Evolutionary conservation across 1,140 invertebrate genomes (phyloP).

Genomic region (Zaprionus nigranus): DNA sequence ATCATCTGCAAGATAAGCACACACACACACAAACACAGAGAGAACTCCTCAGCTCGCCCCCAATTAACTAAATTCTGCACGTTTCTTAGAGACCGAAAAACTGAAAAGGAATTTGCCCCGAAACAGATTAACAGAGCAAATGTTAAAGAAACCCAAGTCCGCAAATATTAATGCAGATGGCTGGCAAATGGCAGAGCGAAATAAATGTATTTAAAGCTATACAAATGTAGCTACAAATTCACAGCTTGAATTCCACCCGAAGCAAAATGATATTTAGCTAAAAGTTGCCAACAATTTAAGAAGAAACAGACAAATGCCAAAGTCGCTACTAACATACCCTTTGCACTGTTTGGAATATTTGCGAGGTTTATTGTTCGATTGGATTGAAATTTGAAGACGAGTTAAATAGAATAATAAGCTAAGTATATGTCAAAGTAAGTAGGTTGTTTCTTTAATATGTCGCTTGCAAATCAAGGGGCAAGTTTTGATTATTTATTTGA

Average conservation of each 20-base stretch:
- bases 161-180: conserved; percentile 4
- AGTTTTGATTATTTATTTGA: too few species aligned
- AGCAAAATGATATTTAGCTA: not conserved
- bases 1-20: not conserved
- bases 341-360: too few species aligned
- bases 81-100: conserved; percentile 5
- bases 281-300: not conserved
- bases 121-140: conserved; percentile 10
- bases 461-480: too few species aligned
- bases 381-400: too few species aligned
- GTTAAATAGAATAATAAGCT: too few species aligned
- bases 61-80: conserved; percentile 29
- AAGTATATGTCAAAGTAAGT: too few species aligned
- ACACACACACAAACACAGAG: conserved; percentile 1
- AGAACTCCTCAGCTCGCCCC: conserved; percentile 2
- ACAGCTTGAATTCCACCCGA: not conserved
- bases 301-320: not conserved
- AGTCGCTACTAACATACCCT: not conserved
- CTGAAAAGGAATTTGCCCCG: conserved; percentile 4
- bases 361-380: too few species aligned
- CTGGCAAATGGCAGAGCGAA: not conserved
- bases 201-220: too few species aligned
- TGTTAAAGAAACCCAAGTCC: not conserved
- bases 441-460: too few species aligned
- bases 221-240: conserved; percentile 5